Base-by-base conservation (phyloP, 1,140 invertebrate species). In the Drosophila nikananu region DNA sequence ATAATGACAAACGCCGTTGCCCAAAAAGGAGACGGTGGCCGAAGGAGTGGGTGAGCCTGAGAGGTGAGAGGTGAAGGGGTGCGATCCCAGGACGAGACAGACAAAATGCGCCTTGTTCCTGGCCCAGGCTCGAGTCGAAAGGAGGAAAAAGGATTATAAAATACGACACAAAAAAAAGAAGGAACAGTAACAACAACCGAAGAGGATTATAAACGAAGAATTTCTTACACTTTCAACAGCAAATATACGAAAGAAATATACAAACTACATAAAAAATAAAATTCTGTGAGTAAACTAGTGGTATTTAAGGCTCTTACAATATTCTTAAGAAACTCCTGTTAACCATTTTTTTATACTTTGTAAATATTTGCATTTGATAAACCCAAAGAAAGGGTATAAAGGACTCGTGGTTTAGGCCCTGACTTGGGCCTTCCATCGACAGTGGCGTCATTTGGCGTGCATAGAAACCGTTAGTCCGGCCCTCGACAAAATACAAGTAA, bases 401-500 rank as follows among this genome's bases (percentile, higher is more conserved):
- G 10, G 12, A 35, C 23, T 54, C 13, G 19, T 44, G 7, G 4
- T 5, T 25, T 6, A 25, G 51, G 42, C 30, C n/a, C 10, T 12
- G 39, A 48, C 32, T 54, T n/a, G 44, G 55, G 35, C 5, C 23
- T 46, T 57, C 32, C 76, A 77, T 77, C 55, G 75, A 77, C 74
- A 77, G 76, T 61, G 67, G 79, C 65, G 80, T 90, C 79, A 90
- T 90, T 90, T 90, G 81, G 81, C 86, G 86, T 90, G 86, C 86
- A 80, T 90, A 77, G 72, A 86, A 90, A 90, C 86, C 71, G 86
- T 89, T 89, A 90, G 86, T 80, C 58, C 57, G 70, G 54, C 70
- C 70, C 70, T 73, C 57, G 48, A 62, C 59, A 39, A 61, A 64
- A 77, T 67, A 87, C 77, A 55, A 41, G 65, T 57, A 41, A 55